A percentile compares a stretch with the other conserved stretches of the same genome.
Conservation (phyloP, 2,888 invertebrate genomes). For the Malacosoma neustria region DNA sequence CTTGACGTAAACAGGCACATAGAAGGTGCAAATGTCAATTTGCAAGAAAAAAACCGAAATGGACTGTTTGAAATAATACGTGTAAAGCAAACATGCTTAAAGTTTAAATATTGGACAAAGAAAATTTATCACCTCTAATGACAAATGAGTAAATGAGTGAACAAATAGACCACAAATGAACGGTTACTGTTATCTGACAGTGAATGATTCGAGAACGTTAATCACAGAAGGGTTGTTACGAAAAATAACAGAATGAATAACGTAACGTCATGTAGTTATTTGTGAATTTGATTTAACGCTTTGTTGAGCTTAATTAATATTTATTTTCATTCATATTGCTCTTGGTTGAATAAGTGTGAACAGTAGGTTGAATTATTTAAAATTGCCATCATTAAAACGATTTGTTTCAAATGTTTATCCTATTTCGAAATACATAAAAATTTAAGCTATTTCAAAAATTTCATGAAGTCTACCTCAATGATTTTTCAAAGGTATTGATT, state of each 20-base stretch:
- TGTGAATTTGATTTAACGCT: slow-evolving; percentile 12
- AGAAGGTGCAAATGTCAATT: too few relatives aligned
- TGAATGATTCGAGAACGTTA: slow-evolving; percentile 42
- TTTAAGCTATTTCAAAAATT: too few relatives aligned
- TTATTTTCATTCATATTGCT: neutral
- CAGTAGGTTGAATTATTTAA: too few relatives aligned
- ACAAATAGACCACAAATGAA: slow-evolving; percentile 43
- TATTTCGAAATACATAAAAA: too few relatives aligned
- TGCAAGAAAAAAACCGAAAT: slow-evolving; percentile 11
- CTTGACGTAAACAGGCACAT: too few relatives aligned
- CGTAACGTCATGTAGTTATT: slow-evolving; percentile 19
- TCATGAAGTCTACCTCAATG: too few relatives aligned
- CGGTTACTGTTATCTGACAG: slow-evolving; percentile 40
- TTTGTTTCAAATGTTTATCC: too few relatives aligned
- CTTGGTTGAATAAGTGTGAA: too few relatives aligned
- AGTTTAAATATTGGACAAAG: slow-evolving; percentile 1
- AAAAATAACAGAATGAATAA: slow-evolving; percentile 7
- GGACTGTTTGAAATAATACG: slow-evolving; percentile 13
- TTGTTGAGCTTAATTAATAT: slow-evolving; percentile 4
- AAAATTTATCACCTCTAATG: slow-evolving; percentile 23
- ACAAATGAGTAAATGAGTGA: slow-evolving; percentile 33
- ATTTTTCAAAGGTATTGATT: too few relatives aligned
- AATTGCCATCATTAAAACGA: too few relatives aligned
- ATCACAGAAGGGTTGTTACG: slow-evolving; percentile 27
- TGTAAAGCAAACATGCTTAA: slow-evolving; percentile 4